Evolutionary conservation across 2,797 vertebrate species (phyloP).

Genomic region (Sebastes itinus): DNA sequence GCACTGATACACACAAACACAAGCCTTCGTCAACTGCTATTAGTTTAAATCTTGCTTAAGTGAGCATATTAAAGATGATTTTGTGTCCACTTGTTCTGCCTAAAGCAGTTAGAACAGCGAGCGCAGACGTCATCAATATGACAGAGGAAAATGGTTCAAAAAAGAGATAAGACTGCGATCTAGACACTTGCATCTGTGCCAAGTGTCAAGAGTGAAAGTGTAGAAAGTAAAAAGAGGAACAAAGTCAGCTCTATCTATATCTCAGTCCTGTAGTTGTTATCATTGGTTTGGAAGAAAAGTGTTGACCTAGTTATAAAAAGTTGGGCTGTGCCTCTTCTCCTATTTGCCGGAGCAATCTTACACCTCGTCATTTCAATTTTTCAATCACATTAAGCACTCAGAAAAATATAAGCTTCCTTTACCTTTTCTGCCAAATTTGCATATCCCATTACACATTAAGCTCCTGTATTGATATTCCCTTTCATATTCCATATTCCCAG

Average conservation of each 20-base stretch:
- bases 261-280: neutral
- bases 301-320: slow-evolving; percentile 33
- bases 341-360: neutral
- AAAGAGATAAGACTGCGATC: neutral
- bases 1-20: neutral
- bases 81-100: neutral
- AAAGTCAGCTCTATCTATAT: slow-evolving; percentile 1
- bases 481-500: neutral
- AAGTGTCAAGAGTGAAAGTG: slow-evolving; percentile 3
- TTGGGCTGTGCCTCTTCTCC: neutral
- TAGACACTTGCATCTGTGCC: neutral
- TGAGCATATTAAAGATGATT: neutral
- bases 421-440: neutral
- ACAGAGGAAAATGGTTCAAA: neutral
- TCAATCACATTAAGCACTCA: neutral
- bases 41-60: neutral
- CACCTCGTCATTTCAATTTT: neutral
- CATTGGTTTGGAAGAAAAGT: neutral
- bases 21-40: neutral
- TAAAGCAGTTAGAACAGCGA: neutral
- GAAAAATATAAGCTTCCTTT: neutral
- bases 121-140: neutral
- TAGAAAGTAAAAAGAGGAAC: neutral
- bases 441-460: slow-evolving; percentile 16
- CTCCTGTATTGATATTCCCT: neutral